These are phyloP conservation scores for Zaprionus lineosus DNA, from an alignment of 2,888 invertebrate genomes.

Conservation along the genomic window DNA sequence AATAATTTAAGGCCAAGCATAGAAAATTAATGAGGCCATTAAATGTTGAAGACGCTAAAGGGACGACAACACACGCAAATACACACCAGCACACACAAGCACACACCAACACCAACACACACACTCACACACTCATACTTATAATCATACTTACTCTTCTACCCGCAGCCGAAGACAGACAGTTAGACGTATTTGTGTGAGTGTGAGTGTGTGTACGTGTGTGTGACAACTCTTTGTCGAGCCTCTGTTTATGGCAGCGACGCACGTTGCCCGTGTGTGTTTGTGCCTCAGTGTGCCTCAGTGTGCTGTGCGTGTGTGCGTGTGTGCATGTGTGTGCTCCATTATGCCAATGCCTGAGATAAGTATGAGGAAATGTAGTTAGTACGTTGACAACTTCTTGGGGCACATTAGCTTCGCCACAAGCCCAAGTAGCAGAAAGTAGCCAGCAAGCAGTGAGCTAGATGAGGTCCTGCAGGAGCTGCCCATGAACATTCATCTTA, in stretches of 20 bases:
- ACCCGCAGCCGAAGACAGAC: no score
- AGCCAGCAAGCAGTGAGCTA: no score
- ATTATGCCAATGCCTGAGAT: constrained; percentile 45
- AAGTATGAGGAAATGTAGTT: constrained; percentile 31
- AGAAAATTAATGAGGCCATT: constrained; percentile 79
- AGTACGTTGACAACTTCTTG: constrained; percentile 21
- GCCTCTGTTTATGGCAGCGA: constrained; percentile 56
- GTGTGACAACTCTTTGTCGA: constrained; percentile 67
- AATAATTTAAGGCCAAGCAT: constrained; percentile 77
- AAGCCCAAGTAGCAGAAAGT: no score
- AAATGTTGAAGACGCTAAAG: constrained; percentile 75
- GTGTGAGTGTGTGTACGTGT: constrained; percentile 36
- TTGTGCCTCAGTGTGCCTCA: constrained; percentile 38
- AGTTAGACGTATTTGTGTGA: constrained; percentile 3
- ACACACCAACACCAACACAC: constrained; percentile 24
- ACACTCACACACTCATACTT: constrained; percentile 7
- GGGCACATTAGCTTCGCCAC: not conserved
- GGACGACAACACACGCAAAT: constrained; percentile 53
- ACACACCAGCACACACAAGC: constrained; percentile 13
- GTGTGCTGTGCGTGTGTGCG: constrained; percentile 31
- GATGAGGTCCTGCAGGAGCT: no score
- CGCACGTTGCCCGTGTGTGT: constrained; percentile 19
- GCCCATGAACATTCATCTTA: no score
- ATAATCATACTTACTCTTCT: no score
- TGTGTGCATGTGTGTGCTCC: constrained; percentile 43